phyloP scores from a whole-genome alignment of 2,113 vertebrate genomes.

The Nipponia nippon region DNA sequence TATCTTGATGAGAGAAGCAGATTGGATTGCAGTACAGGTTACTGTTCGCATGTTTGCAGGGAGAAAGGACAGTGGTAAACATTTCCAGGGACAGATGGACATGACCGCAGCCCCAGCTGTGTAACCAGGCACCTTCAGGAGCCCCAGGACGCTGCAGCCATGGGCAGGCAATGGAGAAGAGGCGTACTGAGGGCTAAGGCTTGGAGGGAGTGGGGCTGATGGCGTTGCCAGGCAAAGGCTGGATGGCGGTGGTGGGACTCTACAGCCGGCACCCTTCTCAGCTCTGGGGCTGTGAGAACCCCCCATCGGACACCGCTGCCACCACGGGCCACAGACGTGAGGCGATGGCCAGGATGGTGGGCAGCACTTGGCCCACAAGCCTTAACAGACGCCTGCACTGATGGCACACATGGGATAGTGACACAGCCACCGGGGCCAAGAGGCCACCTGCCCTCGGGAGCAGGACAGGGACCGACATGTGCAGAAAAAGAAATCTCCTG shows the following conservation, averaged over 20 bases:
- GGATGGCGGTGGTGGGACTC: not conserved
- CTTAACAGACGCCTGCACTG: too few relatives aligned
- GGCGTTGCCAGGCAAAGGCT: rapidly evolving
- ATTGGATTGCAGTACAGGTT: not conserved
- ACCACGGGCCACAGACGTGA: rapidly evolving
- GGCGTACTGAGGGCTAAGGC: not conserved
- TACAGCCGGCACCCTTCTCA: not conserved
- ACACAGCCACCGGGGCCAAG: not conserved
- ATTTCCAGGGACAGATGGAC: not conserved
- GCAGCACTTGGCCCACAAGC: not conserved
- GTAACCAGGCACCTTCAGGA: not conserved
- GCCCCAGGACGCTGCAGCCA: not conserved
- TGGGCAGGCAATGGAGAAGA: not conserved
- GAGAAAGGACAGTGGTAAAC: not conserved
- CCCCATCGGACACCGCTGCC: not conserved
- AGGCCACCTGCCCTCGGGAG: not conserved
- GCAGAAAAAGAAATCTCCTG: not conserved
- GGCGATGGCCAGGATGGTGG: rapidly evolving
- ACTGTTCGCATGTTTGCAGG: not conserved
- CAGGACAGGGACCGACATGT: not conserved
- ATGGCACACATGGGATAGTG: rapidly evolving
- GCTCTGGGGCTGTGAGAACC: not conserved
- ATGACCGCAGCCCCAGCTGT: not conserved
- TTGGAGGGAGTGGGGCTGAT: not conserved
- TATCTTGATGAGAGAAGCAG: not conserved